Evolutionary conservation across 2,797 vertebrate genomes (phyloP).

Genomic region (Takifugu ocellatus): DNA sequence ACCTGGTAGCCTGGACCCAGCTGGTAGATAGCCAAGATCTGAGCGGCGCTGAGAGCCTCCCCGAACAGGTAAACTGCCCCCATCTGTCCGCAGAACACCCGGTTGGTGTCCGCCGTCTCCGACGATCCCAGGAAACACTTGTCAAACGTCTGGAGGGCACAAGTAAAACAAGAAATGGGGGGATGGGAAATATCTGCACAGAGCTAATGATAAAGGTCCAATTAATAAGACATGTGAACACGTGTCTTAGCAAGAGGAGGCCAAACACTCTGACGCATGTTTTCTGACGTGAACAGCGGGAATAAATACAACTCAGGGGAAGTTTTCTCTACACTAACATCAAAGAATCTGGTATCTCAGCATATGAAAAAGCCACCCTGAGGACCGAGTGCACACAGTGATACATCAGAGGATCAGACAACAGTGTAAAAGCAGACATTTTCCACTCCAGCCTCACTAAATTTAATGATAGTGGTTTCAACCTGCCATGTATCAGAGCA

Average conservation of each 20-base stretch:
- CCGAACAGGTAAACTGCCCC: conserved; percentile 95
- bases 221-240: conserved; percentile 15
- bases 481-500: not conserved
- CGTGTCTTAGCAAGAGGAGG: conserved; percentile 16
- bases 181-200: not conserved
- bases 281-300: not conserved
- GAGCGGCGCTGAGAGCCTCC: conserved; percentile 93
- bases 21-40: conserved; percentile 97
- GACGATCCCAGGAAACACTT: conserved; percentile 99
- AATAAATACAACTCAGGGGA: conserved; percentile 21
- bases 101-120: conserved; percentile 93
- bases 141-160: conserved; percentile 87
- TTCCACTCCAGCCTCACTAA: conserved; percentile 14
- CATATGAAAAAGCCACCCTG: conserved; percentile 34
- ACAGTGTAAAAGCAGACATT: conserved; percentile 6
- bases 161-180: not conserved
- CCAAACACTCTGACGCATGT: conserved; percentile 28
- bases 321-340: conserved; percentile 15
- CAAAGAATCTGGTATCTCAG: conserved; percentile 30
- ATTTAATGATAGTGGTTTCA: conserved; percentile 17
- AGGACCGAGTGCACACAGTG: conserved; percentile 22
- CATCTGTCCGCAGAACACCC: conserved; percentile 98
- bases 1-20: conserved; percentile 97
- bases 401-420: conserved; percentile 8
- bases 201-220: conserved; percentile 14